Base-by-base conservation (phyloP, 2,888 invertebrate species). In the Loripinus fragilis region DNA sequence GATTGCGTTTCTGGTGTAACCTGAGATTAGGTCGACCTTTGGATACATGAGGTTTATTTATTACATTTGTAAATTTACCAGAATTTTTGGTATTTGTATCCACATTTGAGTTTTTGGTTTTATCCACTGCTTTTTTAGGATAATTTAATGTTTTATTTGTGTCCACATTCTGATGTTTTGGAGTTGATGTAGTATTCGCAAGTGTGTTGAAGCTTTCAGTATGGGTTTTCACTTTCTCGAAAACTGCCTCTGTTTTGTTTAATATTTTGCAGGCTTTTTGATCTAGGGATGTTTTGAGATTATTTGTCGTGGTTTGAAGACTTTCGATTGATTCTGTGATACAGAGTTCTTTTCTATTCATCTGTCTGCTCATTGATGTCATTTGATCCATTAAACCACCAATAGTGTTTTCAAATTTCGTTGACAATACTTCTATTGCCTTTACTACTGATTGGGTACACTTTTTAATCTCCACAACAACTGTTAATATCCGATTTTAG, bases 231-330 rank as follows among this genome's bases (percentile, higher is more conserved):
- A 60, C 33, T 17, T 60, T 60, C 2, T 60, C 60, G 20, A 60
- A 20, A 60, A 60, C 60, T 12, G 60, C 60, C 8, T 30, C 17
- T 33, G 60, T 60, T 60, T 60, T 60, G 33, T 60, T 60, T 10
- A 60, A 1, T 33, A 60, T 60, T 33, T 60, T 30, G 17, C 60
- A 60, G 3, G 60, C 25, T 60, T 60, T 60, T 33, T 60, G 60
- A 23, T 60, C 60, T 1, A 17, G 33, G 30, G 60, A 8, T 12
- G 60, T 60, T 60, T 60, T 60, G 5, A 60, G 2, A 60, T 20
- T 33, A 15, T n/a, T 52, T 52, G 25, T 25, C 15, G 28, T 28
- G 2, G 52, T 8, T 52, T 3, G 2, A 8, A 52, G 52, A 2
- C 7, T n/a, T 52, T 52, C 52, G 10, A 52, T 5, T 8, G 23